Evolutionary conservation across 1,140 invertebrate genomes (phyloP).

Genomic region (Drosophila triauraria): DNA sequence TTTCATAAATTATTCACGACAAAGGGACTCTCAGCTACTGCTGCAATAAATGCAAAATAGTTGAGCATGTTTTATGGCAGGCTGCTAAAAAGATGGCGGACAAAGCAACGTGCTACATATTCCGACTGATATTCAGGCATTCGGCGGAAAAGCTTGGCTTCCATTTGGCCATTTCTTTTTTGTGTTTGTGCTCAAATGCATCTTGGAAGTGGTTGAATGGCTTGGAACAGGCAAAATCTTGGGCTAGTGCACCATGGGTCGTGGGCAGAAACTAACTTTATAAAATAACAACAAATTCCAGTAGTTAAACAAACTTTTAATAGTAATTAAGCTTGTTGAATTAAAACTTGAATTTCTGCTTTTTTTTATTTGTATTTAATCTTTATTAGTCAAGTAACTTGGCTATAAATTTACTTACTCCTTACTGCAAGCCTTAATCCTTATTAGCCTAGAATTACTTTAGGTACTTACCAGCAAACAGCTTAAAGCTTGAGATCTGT

Average conservation of each 20-base stretch:
- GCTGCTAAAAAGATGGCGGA: conserved; percentile 50
- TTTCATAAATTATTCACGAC: conserved; percentile 76
- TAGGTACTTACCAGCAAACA: no score
- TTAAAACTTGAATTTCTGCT: not conserved
- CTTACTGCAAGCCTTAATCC: no score
- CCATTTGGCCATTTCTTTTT: conserved; percentile 23
- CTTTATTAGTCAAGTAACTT: not conserved
- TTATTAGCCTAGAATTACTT: no score
- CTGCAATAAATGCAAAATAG: conserved; percentile 61
- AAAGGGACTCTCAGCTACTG: conserved; percentile 56
- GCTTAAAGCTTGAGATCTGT: not conserved
- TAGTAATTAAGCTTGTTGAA: no score
- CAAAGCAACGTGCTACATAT: conserved; percentile 28
- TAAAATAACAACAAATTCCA: not conserved
- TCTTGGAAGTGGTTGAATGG: conserved; percentile 17
- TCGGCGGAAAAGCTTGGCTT: conserved; percentile 29
- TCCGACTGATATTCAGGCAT: conserved; percentile 17
- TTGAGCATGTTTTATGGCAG: conserved; percentile 58
- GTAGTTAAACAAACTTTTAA: not conserved
- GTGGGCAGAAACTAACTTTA: not conserved
- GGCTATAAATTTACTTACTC: not conserved
- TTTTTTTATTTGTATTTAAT: no score
- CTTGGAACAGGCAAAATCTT: not conserved
- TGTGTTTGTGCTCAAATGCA: conserved; percentile 17
- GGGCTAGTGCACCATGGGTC: not conserved